A percentile compares a stretch with the other conserved stretches of the same genome.
Evolutionary conservation across 1,140 invertebrate species (phyloP).

Genomic region (Aplysia californica): DNA sequence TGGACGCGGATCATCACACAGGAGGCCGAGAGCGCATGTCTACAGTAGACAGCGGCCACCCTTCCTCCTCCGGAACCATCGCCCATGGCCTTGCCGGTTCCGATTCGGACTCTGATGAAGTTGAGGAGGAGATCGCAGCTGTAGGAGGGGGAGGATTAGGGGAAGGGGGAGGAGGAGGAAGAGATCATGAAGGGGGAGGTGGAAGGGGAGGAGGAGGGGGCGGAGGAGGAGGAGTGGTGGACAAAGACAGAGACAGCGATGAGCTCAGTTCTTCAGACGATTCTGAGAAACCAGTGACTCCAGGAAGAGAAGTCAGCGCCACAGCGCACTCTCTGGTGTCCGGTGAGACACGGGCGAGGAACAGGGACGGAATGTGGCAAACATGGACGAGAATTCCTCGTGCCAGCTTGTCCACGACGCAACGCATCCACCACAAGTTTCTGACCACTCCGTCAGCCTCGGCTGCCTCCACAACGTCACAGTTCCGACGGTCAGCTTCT

Average conservation of each 20-base stretch:
- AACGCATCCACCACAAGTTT: not conserved
- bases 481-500: too few species aligned
- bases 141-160: too few species aligned
- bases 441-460: not conserved
- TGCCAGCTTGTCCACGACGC: too few species aligned
- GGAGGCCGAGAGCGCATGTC: slow-evolving; percentile 14
- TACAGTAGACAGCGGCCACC: slow-evolving; percentile 24
- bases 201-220: not conserved
- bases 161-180: too few species aligned
- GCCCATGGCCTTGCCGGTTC: not conserved
- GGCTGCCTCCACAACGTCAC: not conserved
- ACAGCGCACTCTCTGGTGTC: not conserved
- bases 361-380: too few species aligned
- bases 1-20: too few species aligned
- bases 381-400: slow-evolving; percentile 28
- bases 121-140: not conserved
- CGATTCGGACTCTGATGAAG: too few species aligned
- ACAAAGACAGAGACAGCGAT: too few species aligned
- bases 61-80: slow-evolving; percentile 11
- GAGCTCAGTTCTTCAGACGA: slow-evolving; percentile 2
- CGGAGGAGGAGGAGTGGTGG: too few species aligned
- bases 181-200: not conserved
- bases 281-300: slow-evolving; percentile 11
- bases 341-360: slow-evolving; percentile 13
- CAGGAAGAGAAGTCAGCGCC: slow-evolving; percentile 2